Evolutionary conservation across 2,888 invertebrate species (phyloP).

Genomic region (Ariolimax columbianus): DNA sequence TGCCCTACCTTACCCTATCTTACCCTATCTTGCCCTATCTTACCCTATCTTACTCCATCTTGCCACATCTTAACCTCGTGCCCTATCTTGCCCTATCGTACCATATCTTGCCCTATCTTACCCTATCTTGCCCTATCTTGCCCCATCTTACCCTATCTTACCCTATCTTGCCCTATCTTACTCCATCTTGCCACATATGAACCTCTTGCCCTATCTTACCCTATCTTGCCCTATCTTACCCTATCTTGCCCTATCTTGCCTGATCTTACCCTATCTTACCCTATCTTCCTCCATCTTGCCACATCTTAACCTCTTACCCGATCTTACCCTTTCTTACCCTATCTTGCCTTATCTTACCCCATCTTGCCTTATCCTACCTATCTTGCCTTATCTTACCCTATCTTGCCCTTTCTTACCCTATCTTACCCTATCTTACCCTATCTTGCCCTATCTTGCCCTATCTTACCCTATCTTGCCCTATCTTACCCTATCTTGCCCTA

Average conservation of each 20-base stretch:
- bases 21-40: neutral
- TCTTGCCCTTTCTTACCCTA: too few species aligned
- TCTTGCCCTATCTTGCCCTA: neutral
- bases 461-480: neutral
- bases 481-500: neutral
- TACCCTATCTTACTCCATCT: neutral
- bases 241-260: neutral
- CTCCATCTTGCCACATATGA: neutral
- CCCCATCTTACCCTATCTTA: neutral
- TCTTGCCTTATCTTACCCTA: neutral
- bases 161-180: neutral
- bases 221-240: neutral
- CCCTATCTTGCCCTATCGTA: too few species aligned
- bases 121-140: neutral
- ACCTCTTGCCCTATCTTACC: neutral
- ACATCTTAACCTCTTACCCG: neutral
- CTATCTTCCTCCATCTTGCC: neutral
- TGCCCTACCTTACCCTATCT: neutral
- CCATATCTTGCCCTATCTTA: too few species aligned
- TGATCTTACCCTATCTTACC: neutral
- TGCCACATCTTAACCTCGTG: neutral
- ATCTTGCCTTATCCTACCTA: neutral
- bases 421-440: neutral
- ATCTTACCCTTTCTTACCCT: too few species aligned
- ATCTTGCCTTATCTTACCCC: neutral